Conservation (phyloP, 2,113 vertebrate species). For the Hemicordylus capensis region DNA sequence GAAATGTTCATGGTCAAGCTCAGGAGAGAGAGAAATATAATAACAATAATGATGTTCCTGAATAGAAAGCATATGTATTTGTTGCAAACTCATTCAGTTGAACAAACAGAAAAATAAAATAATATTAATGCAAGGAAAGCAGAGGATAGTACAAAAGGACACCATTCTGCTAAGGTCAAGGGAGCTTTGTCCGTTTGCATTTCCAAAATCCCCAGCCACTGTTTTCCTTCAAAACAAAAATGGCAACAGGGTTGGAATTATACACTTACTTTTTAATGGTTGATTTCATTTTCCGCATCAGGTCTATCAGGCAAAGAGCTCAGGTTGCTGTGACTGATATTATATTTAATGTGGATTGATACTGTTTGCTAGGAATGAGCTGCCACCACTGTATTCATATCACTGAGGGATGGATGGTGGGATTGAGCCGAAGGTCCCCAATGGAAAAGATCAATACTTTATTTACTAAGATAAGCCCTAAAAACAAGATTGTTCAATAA, state of each 20-base stretch:
- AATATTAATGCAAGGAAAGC: background rate
- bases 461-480: constrained; percentile 56
- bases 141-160: constrained; percentile 2
- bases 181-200: background rate
- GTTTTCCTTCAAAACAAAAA: constrained; percentile 5
- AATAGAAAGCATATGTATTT: background rate
- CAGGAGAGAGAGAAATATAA: constrained; percentile 17
- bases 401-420: constrained; percentile 10
- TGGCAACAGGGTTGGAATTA: background rate
- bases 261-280: background rate
- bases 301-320: constrained; percentile 6
- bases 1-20: background rate
- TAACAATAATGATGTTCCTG: background rate
- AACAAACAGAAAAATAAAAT: background rate
- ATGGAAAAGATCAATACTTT: constrained; percentile 17
- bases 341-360: constrained; percentile 40
- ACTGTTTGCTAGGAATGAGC: constrained; percentile 13
- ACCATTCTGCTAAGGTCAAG: background rate
- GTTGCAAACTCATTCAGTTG: constrained; percentile 3
- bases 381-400: constrained; percentile 36
- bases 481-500: constrained; percentile 41
- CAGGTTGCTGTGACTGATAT: constrained; percentile 9
- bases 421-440: constrained; percentile 29
- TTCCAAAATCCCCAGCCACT: too few relatives aligned
- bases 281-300: constrained; percentile 15